Conservation (phyloP, 2,113 vertebrate genomes). For the Taurulus bubalis region DNA sequence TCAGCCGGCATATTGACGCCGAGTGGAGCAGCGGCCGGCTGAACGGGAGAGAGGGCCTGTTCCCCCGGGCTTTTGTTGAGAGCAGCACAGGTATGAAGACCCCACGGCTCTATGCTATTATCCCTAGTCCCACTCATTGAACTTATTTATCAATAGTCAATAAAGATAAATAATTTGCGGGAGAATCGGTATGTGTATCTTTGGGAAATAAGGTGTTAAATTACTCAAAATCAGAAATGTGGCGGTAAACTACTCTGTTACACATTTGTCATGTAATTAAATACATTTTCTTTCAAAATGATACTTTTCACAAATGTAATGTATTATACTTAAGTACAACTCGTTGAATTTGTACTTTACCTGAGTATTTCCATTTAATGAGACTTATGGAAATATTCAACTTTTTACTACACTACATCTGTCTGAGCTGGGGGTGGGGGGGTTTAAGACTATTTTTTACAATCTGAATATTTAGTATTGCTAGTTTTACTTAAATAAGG, state of each 20-base stretch:
- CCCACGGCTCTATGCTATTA: not conserved
- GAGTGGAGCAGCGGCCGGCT: slow-evolving; percentile 91
- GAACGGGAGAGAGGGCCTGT: slow-evolving; percentile 88
- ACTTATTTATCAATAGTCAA: not conserved
- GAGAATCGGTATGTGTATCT: not conserved
- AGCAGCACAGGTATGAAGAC: slow-evolving; percentile 82
- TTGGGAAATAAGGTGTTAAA: too few relatives aligned
- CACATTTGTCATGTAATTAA: not conserved
- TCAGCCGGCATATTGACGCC: slow-evolving; percentile 84
- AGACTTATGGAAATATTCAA: not conserved
- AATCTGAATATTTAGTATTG: not conserved
- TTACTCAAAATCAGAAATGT: not conserved
- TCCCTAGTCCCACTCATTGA: not conserved
- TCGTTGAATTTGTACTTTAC: not conserved
- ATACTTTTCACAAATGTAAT: not conserved
- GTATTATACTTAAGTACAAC: not conserved
- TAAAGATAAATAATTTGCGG: not conserved
- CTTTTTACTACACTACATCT: not conserved
- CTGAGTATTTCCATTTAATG: not conserved
- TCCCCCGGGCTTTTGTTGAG: slow-evolving; percentile 89
- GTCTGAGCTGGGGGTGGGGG: too few relatives aligned
- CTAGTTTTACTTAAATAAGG: not conserved
- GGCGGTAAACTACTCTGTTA: not conserved
- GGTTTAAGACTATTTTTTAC: not conserved
- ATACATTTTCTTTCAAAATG: not conserved